Conservation (phyloP, 1,140 invertebrate genomes). For the Drosophila ananassae region DNA sequence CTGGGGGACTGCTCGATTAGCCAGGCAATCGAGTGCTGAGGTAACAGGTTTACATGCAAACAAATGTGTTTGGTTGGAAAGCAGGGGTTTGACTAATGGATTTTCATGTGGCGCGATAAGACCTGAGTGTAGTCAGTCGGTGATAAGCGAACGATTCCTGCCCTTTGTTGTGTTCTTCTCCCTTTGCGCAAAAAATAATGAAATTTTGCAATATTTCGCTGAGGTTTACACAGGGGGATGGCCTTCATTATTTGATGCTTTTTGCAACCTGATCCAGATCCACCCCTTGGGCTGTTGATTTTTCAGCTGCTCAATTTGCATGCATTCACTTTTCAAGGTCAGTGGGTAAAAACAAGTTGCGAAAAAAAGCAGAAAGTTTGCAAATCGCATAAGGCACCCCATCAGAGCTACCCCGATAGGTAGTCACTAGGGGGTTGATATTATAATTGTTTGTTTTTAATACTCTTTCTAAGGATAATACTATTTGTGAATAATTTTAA, state of each 20-base stretch:
- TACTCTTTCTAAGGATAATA: constrained; percentile 12
- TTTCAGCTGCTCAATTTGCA: constrained; percentile 72
- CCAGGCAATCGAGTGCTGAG: constrained; percentile 57
- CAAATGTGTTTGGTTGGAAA: constrained; percentile 27
- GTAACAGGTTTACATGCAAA: constrained; percentile 35
- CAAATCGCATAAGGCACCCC: constrained; percentile 36
- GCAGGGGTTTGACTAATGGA: constrained; percentile 57
- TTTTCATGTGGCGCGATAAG: constrained; percentile 61
- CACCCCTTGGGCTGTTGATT: constrained; percentile 53
- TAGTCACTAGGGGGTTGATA: constrained; percentile 48
- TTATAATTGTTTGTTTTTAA: constrained; percentile 58
- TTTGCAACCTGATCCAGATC: constrained; percentile 56
- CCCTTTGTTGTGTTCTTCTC: constrained; percentile 21
- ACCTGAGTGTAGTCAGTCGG: not conserved
- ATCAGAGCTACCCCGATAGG: constrained; percentile 52
- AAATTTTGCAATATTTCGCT: constrained; percentile 46
- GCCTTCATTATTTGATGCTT: constrained; percentile 5
- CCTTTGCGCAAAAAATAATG: constrained; percentile 36
- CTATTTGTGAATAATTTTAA: not conserved
- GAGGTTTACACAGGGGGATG: constrained; percentile 33
- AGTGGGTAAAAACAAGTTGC: constrained; percentile 82
- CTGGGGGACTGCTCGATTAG: constrained; percentile 65
- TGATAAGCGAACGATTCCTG: constrained; percentile 41
- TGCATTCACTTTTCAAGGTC: constrained; percentile 80
- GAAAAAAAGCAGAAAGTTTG: constrained; percentile 40